phyloP scores from a whole-genome alignment of 2,888 invertebrate species.

The Acleris emargana region DNA sequence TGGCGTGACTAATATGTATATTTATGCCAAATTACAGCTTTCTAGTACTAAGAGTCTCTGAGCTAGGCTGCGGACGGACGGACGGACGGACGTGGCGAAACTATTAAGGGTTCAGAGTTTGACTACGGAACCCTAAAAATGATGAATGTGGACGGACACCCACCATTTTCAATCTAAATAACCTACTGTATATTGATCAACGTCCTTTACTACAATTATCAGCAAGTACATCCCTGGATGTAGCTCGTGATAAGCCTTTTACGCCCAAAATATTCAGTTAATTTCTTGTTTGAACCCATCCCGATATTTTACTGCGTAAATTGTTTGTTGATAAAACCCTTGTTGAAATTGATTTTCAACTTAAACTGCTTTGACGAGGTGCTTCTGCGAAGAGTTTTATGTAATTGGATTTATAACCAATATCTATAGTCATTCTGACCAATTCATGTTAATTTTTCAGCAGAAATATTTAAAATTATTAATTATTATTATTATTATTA shows the following conservation, averaged over 20 bases:
- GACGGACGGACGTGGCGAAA: no score
- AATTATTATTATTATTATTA: no score
- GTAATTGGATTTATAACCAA: background rate
- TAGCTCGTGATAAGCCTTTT: conserved; percentile 18
- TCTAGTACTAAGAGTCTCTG: no score
- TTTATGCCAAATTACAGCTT: no score
- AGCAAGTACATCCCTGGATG: conserved; percentile 10
- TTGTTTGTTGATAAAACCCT: conserved; percentile 23
- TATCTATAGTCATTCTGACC: background rate
- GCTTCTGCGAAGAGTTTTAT: background rate
- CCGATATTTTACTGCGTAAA: conserved; percentile 17
- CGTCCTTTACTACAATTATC: conserved; percentile 10
- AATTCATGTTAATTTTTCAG: no score
- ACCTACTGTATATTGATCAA: background rate
- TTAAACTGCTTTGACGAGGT: conserved; percentile 6
- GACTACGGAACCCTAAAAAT: no score
- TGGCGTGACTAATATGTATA: no score
- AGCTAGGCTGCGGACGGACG: no score
- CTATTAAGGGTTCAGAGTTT: no score
- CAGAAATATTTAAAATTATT: no score
- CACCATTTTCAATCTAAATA: background rate
- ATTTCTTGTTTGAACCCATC: conserved; percentile 21
- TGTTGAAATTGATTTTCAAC: conserved; percentile 22
- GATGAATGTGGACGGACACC: no score
- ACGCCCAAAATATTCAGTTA: conserved; percentile 24